Evolutionary conservation across 2,797 vertebrate genomes (phyloP), one percentile per base, ranked within the genome.

Genomic region (Coccyzus lansbergi): DNA sequence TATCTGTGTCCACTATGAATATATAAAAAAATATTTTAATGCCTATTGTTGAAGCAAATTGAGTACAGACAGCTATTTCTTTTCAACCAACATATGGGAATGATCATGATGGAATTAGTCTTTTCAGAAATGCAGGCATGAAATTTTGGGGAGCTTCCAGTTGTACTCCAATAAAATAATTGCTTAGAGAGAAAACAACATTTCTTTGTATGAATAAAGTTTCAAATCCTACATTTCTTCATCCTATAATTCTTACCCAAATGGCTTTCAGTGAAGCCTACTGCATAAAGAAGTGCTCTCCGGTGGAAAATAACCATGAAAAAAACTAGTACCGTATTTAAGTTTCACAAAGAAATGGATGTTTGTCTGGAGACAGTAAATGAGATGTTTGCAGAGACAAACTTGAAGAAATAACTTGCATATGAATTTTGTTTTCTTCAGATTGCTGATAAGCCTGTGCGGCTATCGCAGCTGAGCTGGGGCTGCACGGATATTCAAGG

Each of bases 121-220:
- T 63, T 52, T 70, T 65, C 70, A 77, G 81, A 86, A 93, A 91
- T 40, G 70, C 38, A 93, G 38, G 11, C 70, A 55, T 46, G 79
- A 88, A 80, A 20, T 70, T 80, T 40, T 83, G 71, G 63, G 86
- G 81, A 90, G 58, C 36, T 77, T 88, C 60, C 86, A 92, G 26
- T 51, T 63, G 46, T 77, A 84, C 36, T 74, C 42, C 36, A 77
- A 77, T 44, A 92, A 90, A 80, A 71, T 42, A 94, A 86, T 52
- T 51, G 16, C 31, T 85, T 75, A 64, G 60, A 90, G 29, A 90
- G 11, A 11, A 18, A 56, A 12, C 18, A 67, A 31, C 2, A 40
- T 3, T 17, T 33, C 56, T 74, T 79, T 28, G n/a, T 29, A 7
- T 24, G 13, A 86, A 74, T 49, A 62, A 90, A 84, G 16, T 49